Conservation (phyloP, 2,797 vertebrate genomes). For the Podarcis siculus region DNA sequence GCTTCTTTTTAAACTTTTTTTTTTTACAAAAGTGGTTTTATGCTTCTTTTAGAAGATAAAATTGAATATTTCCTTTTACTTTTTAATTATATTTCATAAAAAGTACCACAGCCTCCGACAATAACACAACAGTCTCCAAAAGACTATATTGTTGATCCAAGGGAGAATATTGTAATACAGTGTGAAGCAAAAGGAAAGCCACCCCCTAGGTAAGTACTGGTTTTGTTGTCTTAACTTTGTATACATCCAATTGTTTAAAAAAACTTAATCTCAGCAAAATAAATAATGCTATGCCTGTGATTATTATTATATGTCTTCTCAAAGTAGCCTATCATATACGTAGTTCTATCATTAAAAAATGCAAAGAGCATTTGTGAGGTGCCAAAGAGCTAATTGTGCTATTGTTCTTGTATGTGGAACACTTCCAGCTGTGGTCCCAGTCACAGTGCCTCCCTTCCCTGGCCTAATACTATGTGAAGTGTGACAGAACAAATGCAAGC, state of each 20-base stretch:
- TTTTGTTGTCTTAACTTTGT: slow-evolving; percentile 17
- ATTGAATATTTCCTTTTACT: slow-evolving; percentile 62
- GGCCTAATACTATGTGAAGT: too few relatives aligned
- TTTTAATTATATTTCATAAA: slow-evolving; percentile 65
- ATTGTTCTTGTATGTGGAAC: too few relatives aligned
- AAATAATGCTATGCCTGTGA: too few relatives aligned
- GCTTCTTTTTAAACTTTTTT: slow-evolving; percentile 23
- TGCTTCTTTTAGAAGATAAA: slow-evolving; percentile 51
- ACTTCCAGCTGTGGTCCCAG: background rate
- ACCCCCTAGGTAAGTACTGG: slow-evolving; percentile 87
- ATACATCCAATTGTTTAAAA: too few relatives aligned
- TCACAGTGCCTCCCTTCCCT: too few relatives aligned
- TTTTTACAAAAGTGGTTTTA: slow-evolving; percentile 27
- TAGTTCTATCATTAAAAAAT: too few relatives aligned
- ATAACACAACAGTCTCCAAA: slow-evolving; percentile 96
- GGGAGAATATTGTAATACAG: slow-evolving; percentile 94
- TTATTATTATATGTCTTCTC: too few relatives aligned
- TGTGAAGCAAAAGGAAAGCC: slow-evolving; percentile 98
- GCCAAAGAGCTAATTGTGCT: too few relatives aligned
- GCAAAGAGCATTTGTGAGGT: too few relatives aligned
- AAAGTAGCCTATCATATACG: too few relatives aligned
- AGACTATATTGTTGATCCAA: slow-evolving; percentile 95
- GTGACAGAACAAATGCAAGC: too few relatives aligned
- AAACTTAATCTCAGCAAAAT: too few relatives aligned
- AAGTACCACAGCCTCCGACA: slow-evolving; percentile 95